Base-by-base conservation (phyloP, 1,140 invertebrate species). In the Papilio polyxenes region DNA sequence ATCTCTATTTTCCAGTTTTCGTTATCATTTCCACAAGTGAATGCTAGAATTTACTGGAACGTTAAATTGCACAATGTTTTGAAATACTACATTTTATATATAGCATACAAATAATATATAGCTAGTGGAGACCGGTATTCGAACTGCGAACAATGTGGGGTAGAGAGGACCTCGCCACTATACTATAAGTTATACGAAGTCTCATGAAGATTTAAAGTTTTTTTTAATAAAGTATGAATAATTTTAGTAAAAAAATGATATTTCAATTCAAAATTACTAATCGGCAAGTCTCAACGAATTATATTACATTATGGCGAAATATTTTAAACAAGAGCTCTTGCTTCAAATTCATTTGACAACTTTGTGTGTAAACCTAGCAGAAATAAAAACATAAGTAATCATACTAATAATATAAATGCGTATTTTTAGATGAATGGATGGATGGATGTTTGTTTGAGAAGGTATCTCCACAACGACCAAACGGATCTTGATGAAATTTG, bases 1-100 rank as follows among this genome's bases (percentile, higher is more conserved):
- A 53, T 53, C 51, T 9, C 3, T 53, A 10, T 13, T 10, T 9
- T 53, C 10, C 51, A 13, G 6, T 53, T 53, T 53, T 53, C 51
- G 51, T 15, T 56, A 17, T 1, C 15, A 17, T 17, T 56, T 17
- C 15, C 53, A 17, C 53, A 17, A 15, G 53, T 17, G 1, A 56
- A 56, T 56, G 15, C 13, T 56, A 17, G 72, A 40, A 74, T 10
- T 74, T 74, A 44, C 72, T 74, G 9, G 72, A 62, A 40, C 40
- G 44, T 65, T 48, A 65, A 82, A 80, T 89, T 87, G 86, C 78
- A 84, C 85, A 88, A 89, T 75, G 86, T 83, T 83, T 82, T 51
- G 51, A 82, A 84, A 82, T 76, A n/a, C n/a, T n/a, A 53, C 40
- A 31, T 74, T 17, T 74, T 17, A 74, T 7, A 44, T 3, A 17